Percentiles rank a stretch among this genome's conserved stretches.
Evolutionary conservation across 2,888 invertebrate genomes (phyloP).

Genomic region (Nineta flava): DNA sequence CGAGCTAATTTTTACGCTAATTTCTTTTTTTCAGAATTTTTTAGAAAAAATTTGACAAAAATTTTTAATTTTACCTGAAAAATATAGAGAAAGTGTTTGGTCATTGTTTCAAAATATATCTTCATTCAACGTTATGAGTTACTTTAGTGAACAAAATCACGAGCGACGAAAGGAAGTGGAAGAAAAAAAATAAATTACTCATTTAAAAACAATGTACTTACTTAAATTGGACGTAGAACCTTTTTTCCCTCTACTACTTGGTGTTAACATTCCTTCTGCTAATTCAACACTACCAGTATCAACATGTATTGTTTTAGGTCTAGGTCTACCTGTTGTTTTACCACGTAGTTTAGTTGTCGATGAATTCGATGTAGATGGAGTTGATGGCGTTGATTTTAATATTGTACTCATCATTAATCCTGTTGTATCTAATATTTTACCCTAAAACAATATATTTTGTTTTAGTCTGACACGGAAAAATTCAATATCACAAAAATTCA

Average conservation of each 20-base stretch:
- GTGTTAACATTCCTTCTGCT: slow-evolving; percentile 57
- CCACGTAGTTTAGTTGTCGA: slow-evolving; percentile 36
- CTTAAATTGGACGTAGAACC: slow-evolving; percentile 71
- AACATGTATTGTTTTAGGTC: slow-evolving; percentile 84
- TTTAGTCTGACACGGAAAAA: too few relatives aligned
- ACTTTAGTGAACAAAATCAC: too few relatives aligned
- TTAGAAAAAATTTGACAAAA: too few relatives aligned
- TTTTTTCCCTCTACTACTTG: slow-evolving; percentile 52
- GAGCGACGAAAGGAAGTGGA: slow-evolving; percentile 8
- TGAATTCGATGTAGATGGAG: too few relatives aligned
- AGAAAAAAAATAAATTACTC: not conserved
- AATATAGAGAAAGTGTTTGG: too few relatives aligned
- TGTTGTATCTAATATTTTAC: slow-evolving; percentile 59
- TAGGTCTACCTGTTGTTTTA: slow-evolving; percentile 48
- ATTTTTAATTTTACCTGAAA: too few relatives aligned
- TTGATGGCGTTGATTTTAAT: slow-evolving; percentile 35
- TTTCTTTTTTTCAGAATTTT: too few relatives aligned
- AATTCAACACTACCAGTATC: slow-evolving; percentile 65
- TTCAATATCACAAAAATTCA: too few relatives aligned
- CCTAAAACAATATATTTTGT: slow-evolving; percentile 41
- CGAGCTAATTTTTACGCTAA: too few relatives aligned
- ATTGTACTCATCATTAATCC: slow-evolving; percentile 38
- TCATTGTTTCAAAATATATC: too few relatives aligned
- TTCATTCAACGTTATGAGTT: too few relatives aligned
- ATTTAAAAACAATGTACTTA: slow-evolving; percentile 23